These are phyloP conservation scores for Emys orbicularis DNA, from an alignment of 2,797 vertebrate species.

Conservation along the genomic window DNA sequence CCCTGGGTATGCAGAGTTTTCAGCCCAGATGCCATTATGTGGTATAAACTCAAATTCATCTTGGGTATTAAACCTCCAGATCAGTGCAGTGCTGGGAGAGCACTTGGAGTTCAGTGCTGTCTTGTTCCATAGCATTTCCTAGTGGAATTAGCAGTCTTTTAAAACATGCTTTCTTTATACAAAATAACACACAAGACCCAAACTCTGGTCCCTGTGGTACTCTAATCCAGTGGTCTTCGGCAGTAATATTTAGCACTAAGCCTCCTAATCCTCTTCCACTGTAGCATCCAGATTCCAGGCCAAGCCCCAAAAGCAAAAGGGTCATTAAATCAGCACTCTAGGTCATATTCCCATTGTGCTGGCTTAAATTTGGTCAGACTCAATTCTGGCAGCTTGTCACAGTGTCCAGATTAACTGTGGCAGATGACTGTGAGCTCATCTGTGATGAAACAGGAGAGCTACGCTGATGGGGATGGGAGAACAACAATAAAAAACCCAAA, in stretches of 20 bases:
- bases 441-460: neutral
- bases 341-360: neutral
- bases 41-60: neutral
- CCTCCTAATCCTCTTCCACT: conserved; percentile 13
- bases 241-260: neutral
- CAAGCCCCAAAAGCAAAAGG: neutral
- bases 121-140: neutral
- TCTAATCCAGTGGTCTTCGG: neutral
- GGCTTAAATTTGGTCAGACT: neutral
- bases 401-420: neutral
- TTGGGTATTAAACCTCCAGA: neutral
- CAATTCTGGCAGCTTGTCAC: conserved; percentile 7
- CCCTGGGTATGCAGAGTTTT: neutral
- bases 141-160: neutral
- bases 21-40: neutral
- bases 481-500: neutral
- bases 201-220: neutral
- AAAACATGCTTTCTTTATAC: rapidly evolving
- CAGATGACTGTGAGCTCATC: conserved; percentile 28
- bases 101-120: neutral
- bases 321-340: conserved; percentile 32
- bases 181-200: neutral
- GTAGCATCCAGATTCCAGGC: conserved; percentile 1
- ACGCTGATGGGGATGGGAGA: neutral
- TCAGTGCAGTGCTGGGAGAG: neutral